A percentile compares a stretch with the other conserved stretches of the same genome.
Evolutionary conservation across 2,797 vertebrate species (phyloP).

Genomic region (Rallus crepitans): DNA sequence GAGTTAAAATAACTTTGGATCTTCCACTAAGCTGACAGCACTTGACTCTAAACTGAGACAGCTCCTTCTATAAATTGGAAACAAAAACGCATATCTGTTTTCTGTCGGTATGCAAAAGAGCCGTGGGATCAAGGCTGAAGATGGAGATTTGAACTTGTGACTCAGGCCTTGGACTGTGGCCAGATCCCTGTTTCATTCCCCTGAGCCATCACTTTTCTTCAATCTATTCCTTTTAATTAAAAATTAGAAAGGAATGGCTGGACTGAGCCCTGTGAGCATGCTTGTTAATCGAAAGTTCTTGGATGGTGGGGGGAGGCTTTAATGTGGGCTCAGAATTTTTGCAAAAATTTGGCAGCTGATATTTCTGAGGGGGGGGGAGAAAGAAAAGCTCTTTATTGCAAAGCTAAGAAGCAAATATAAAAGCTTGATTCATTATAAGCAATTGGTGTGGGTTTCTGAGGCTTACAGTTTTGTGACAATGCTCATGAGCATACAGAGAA

Average conservation of each 20-base stretch:
- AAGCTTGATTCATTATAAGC: constrained; percentile 47
- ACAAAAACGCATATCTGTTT: constrained; percentile 21
- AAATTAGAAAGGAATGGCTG: neutral
- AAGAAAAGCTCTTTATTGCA: constrained; percentile 29
- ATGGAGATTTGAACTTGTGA: constrained; percentile 60
- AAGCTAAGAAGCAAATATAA: constrained; percentile 44
- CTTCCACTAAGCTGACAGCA: neutral
- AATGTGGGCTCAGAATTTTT: constrained; percentile 62
- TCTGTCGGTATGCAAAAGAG: constrained; percentile 46
- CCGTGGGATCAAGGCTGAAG: constrained; percentile 15
- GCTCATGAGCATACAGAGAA: neutral
- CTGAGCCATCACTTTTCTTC: constrained; percentile 52
- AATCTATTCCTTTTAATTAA: constrained; percentile 63
- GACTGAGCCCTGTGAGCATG: neutral
- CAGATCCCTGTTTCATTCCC: constrained; percentile 25
- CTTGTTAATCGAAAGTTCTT: constrained; percentile 51
- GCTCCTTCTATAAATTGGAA: constrained; percentile 31
- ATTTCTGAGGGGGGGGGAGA: constrained; percentile 2
- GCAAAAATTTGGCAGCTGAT: constrained; percentile 40
- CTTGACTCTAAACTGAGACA: constrained; percentile 30
- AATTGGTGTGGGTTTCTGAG: constrained; percentile 23
- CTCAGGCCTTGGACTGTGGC: constrained; percentile 43
- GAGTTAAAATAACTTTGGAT: constrained; percentile 34
- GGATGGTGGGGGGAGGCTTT: neutral
- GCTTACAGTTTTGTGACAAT: constrained; percentile 10